A percentile compares a stretch with the other conserved stretches of the same genome.
phyloP scores from a whole-genome alignment of 2,113 vertebrate genomes.

The Odobenus rosmarus region DNA sequence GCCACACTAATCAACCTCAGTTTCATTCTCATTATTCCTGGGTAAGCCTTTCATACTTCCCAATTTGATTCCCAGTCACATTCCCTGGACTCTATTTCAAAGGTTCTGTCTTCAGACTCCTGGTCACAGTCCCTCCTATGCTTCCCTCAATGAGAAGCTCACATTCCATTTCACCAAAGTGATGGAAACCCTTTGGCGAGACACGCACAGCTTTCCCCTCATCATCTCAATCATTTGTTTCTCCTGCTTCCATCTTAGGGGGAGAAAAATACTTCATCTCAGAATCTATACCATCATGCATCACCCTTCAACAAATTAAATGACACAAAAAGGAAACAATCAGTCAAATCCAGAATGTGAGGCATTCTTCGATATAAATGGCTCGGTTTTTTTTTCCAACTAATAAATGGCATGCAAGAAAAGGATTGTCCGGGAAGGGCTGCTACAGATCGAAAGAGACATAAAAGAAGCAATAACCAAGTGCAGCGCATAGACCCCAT shows the following conservation, averaged over 20 bases:
- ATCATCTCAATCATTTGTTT: background rate
- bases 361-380: background rate
- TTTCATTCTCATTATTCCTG: background rate
- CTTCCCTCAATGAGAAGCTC: background rate
- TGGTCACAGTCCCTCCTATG: background rate
- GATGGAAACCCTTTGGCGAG: background rate
- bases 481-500: background rate
- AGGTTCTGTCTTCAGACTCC: background rate
- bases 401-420: background rate
- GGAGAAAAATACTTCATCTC: background rate
- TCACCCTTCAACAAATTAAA: background rate
- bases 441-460: background rate
- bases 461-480: background rate
- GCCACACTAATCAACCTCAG: background rate
- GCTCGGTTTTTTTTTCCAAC: background rate
- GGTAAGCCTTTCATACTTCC: background rate
- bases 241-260: background rate
- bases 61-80: background rate
- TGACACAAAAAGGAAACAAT: constrained; percentile 18
- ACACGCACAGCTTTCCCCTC: background rate
- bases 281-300: background rate
- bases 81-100: background rate
- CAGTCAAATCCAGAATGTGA: background rate
- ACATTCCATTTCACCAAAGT: background rate
- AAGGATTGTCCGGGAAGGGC: background rate